These are phyloP conservation scores for Cryptophagus acutangulus DNA, from an alignment of 2,888 invertebrate genomes.

Conservation along the genomic window DNA sequence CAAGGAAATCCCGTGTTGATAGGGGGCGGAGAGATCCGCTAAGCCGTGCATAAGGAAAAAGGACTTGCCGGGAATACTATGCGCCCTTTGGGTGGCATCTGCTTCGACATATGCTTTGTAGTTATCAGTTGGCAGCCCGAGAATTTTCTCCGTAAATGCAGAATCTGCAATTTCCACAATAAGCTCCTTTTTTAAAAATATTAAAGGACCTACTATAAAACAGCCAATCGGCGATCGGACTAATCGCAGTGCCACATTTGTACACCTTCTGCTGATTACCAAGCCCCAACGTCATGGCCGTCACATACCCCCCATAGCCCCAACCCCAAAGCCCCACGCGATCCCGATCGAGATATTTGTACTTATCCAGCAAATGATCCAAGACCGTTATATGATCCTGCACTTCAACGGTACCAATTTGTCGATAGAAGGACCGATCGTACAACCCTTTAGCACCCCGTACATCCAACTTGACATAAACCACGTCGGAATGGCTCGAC, in stretches of 20 bases:
- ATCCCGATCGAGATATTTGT: slow-evolving; percentile 79
- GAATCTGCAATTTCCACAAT: slow-evolving; percentile 71
- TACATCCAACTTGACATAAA: slow-evolving; percentile 87
- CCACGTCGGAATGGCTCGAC: slow-evolving; percentile 84
- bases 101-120: slow-evolving; percentile 88
- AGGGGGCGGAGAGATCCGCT: slow-evolving; percentile 89
- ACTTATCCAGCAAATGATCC: slow-evolving; percentile 74
- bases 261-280: slow-evolving; percentile 69
- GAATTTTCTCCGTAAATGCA: slow-evolving; percentile 90
- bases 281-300: slow-evolving; percentile 83
- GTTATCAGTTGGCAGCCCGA: slow-evolving; percentile 84
- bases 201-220: slow-evolving; percentile 74
- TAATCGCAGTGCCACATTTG: slow-evolving; percentile 90
- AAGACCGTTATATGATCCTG: slow-evolving; percentile 86
- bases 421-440: slow-evolving; percentile 72
- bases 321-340: slow-evolving; percentile 93
- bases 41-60: slow-evolving; percentile 89
- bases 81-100: slow-evolving; percentile 82
- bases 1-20: slow-evolving; percentile 86
- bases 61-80: slow-evolving; percentile 81
- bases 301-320: slow-evolving; percentile 94
- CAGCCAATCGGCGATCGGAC: slow-evolving; percentile 93
- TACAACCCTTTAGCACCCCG: slow-evolving; percentile 71
- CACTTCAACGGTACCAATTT: slow-evolving; percentile 75
- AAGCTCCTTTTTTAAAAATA: background rate